Percentiles rank a stretch among this genome's conserved stretches.
Conservation (phyloP, 2,888 invertebrate species). For the Hypena proboscidalis region DNA sequence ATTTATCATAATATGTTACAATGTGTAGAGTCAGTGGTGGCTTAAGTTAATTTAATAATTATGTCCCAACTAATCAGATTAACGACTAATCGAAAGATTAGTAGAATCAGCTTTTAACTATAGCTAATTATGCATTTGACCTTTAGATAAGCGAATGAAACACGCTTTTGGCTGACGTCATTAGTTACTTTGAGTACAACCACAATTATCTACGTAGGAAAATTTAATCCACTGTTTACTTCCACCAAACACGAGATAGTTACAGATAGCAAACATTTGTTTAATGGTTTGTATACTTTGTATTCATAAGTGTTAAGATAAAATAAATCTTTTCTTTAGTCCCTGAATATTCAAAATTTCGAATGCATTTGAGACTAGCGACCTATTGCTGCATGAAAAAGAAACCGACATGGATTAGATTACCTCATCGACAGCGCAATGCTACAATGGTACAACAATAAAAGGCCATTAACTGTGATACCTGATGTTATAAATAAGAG, state of each 20-base stretch:
- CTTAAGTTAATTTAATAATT: conserved; percentile 9
- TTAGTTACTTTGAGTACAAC: conserved; percentile 14
- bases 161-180: conserved; percentile 32
- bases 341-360: background rate
- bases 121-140: conserved; percentile 30
- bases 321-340: conserved; percentile 7
- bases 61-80: conserved; percentile 22
- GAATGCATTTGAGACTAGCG: too few relatives aligned
- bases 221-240: conserved; percentile 43
- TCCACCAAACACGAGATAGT: conserved; percentile 30
- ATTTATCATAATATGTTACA: conserved; percentile 5
- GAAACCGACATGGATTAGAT: too few relatives aligned
- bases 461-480: conserved; percentile 4
- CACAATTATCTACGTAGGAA: conserved; percentile 32
- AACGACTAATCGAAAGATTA: conserved; percentile 12
- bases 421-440: too few relatives aligned
- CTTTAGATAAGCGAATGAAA: conserved; percentile 36
- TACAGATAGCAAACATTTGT: conserved; percentile 46
- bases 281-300: conserved; percentile 44
- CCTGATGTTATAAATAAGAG: conserved; percentile 13
- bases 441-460: conserved; percentile 1
- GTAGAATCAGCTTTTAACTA: conserved; percentile 12
- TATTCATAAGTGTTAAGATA: conserved; percentile 28
- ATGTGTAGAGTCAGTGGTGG: conserved; percentile 7
- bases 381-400: too few relatives aligned